Evolutionary conservation across 2,113 vertebrate genomes (phyloP), one percentile per base, ranked within the genome.

Genomic region (Chaetodon trifascialis): DNA sequence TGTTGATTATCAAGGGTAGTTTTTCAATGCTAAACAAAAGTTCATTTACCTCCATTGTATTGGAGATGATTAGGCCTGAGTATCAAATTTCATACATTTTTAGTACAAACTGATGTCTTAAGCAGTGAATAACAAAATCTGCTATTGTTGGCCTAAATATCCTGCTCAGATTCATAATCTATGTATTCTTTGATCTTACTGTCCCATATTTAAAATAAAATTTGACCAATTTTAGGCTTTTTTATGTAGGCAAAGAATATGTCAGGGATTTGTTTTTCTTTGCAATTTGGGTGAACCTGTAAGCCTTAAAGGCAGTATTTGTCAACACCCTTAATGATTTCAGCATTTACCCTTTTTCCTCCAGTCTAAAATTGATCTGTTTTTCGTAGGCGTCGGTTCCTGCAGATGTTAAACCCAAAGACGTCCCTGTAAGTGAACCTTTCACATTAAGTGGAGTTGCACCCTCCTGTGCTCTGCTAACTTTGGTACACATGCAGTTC

Each of bases 351-450:
- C 17, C 42, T 19, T 38, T 59, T 34, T 49, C 12, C 21, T 62
- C 0, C 2, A 16, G 25, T 34, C 52, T 79, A 73, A 89, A 46
- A 46, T 75, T 0, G 46, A 60, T 44, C 7, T 73, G 0, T 68
- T 15, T 75, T 76, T 11, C 76, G 79, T 65, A 94, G 94, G 9
- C 56, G 76, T 79, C 80, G 11, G 60, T 25, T 75, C 88, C 90
- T 62, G 85, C 84, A 58, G 89, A 89, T 70, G 21, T 38, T 19
- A 92, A 90, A 86, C 90, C 92, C 15, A 72, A 85, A 34, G 90
- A 91, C 2, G 80, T 83, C 16, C 90, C 94, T 49, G 94, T 94
- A 86, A 93, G 93, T 93, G 49, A 80, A 67, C 3, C 25, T 65
- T 52, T 78, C 10, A 1, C 14, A 23, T 56, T 36, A 36, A 34